Base-by-base conservation (phyloP, 2,888 invertebrate genomes). In the Cinara cedri region DNA sequence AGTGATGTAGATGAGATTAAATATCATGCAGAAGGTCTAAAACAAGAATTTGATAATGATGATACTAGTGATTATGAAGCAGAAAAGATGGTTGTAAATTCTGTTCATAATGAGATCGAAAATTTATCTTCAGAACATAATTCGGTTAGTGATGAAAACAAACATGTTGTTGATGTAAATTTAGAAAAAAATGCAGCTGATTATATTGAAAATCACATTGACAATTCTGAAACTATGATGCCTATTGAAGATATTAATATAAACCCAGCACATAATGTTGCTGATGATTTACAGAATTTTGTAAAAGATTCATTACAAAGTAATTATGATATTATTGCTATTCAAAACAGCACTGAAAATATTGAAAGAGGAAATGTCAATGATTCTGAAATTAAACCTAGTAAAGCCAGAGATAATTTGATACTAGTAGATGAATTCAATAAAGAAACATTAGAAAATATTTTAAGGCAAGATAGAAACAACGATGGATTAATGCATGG, bases 41-140 rank as follows among this genome's bases (percentile, higher is more conserved):
- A 75, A 42, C 34, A 74, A 51, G 55, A 71, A 24, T 72, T 57
- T 26, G 3, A 44, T 24, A 10, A 34, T 21, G 72, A 49, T 16
- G 24, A 57, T 55, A n/a, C 6, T 14, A 21, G 3, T 1, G 21
- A 74, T 54, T 54, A 54, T 54, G 42, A 66, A 66, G 21, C 42
- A 65, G 57, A 76, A 26, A 76, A 46, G 57, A 57, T 16, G 14
- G 57, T 42, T 65, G 0, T 44, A 24, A 19, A 68, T 19, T 76
- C 44, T 57, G 55, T 42, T 46, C 24, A 60, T 19, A 57, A n/a
- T n/a, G 16, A 24, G 16, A 51, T 13, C 46, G 72, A 60, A 19
- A 14, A 70, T 21, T 13, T 70, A 19, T 34, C 34, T 0, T 4
- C 46, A 44, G 44, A 75, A n/a, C 49, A 42, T 46, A 46, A 24